These are phyloP conservation scores for Lordiphosa andalusiaca DNA, from an alignment of 2,888 invertebrate species.

Conservation along the genomic window DNA sequence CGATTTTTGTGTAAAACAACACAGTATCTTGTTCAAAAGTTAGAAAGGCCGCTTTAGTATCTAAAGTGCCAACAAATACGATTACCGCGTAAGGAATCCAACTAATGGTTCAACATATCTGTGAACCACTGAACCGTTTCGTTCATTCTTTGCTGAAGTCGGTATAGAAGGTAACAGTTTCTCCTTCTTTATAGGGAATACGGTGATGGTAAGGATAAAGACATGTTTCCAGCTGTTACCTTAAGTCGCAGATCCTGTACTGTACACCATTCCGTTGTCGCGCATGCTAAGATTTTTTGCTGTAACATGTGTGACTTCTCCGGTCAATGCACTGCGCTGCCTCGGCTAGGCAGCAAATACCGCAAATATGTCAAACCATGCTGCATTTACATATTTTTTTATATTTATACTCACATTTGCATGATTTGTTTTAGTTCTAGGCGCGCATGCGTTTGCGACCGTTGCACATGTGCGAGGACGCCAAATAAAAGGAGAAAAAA, in stretches of 20 bases:
- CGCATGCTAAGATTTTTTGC: conserved; percentile 25
- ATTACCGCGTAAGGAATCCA: no score
- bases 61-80: no score
- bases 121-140: no score
- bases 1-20: no score
- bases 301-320: conserved; percentile 37
- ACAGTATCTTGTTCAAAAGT: no score
- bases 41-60: no score
- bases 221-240: conserved; percentile 8
- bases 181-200: no score
- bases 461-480: conserved; percentile 58
- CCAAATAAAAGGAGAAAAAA: conserved; percentile 41
- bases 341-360: conserved; percentile 17
- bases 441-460: conserved; percentile 44
- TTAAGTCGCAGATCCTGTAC: conserved; percentile 23
- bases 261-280: conserved; percentile 18
- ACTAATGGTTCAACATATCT: no score
- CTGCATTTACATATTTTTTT: conserved; percentile 40
- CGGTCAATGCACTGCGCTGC: conserved; percentile 42
- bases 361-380: conserved; percentile 45
- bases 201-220: no score
- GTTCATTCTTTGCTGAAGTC: no score
- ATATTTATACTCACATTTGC: conserved; percentile 35
- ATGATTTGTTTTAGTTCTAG: conserved; percentile 29
- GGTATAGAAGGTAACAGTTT: no score